Evolutionary conservation across 2,113 vertebrate genomes (phyloP).

Genomic region (Castor canadensis): DNA sequence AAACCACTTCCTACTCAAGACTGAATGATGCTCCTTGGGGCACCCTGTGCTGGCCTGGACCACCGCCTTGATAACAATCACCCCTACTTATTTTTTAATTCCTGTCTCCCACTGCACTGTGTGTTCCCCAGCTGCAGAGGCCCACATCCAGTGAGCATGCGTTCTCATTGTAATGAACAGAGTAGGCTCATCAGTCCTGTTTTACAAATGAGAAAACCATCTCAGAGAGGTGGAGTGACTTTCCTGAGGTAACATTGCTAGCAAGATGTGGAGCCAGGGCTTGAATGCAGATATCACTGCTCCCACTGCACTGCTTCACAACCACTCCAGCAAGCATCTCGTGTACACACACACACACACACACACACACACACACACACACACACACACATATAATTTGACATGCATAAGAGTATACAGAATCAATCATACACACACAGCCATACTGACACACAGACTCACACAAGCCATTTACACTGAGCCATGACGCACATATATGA

Average conservation of each 20-base stretch:
- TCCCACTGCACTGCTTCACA: neutral
- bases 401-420: neutral
- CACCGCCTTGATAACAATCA: neutral
- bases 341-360: neutral
- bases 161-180: neutral
- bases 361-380: neutral
- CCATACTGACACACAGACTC: neutral
- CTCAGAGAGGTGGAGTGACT: neutral
- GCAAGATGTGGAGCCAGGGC: neutral
- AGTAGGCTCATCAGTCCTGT: neutral
- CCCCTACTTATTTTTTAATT: neutral
- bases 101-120: neutral
- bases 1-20: neutral
- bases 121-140: fast-evolving
- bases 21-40: fast-evolving
- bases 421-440: neutral
- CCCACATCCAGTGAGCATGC: fast-evolving
- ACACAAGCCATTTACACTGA: neutral
- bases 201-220: neutral
- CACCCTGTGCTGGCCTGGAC: neutral
- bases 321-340: neutral
- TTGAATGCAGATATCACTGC: neutral
- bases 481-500: too few species aligned
- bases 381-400: neutral
- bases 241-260: neutral